These are phyloP conservation scores for Watsonalla binaria DNA, from an alignment of 2,888 invertebrate genomes.

Conservation along the genomic window DNA sequence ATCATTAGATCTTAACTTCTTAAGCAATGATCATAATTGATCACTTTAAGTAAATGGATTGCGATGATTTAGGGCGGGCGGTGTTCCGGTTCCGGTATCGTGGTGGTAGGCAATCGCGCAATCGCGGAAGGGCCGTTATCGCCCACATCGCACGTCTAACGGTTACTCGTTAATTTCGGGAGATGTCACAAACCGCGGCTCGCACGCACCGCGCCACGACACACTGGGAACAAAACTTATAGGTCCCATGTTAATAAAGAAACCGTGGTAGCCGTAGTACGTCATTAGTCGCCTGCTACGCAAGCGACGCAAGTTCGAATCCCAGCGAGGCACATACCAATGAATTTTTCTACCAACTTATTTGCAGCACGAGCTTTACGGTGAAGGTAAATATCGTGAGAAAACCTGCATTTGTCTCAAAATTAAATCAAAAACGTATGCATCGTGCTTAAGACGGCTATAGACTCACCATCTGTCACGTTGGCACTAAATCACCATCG, in stretches of 20 bases:
- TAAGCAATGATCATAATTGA: constrained; percentile 1
- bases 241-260: neutral
- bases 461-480: too few species aligned
- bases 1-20: neutral
- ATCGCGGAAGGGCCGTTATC: constrained; percentile 57
- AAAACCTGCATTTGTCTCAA: too few species aligned
- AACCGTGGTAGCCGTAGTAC: too few species aligned
- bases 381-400: too few species aligned
- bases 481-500: too few species aligned
- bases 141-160: constrained; percentile 56
- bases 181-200: constrained; percentile 49
- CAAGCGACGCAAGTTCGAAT: too few species aligned
- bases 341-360: too few species aligned
- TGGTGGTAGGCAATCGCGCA: constrained; percentile 20
- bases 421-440: too few species aligned
- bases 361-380: too few species aligned
- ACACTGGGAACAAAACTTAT: neutral
- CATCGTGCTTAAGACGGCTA: too few species aligned
- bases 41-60: constrained; percentile 1
- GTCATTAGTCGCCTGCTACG: too few species aligned
- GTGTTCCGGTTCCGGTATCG: constrained; percentile 14
- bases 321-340: too few species aligned
- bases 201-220: constrained; percentile 7
- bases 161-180: constrained; percentile 64
- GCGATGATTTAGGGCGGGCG: constrained; percentile 1